Base-by-base conservation (phyloP, 1,140 invertebrate species). In the Anthonomus grandis region DNA sequence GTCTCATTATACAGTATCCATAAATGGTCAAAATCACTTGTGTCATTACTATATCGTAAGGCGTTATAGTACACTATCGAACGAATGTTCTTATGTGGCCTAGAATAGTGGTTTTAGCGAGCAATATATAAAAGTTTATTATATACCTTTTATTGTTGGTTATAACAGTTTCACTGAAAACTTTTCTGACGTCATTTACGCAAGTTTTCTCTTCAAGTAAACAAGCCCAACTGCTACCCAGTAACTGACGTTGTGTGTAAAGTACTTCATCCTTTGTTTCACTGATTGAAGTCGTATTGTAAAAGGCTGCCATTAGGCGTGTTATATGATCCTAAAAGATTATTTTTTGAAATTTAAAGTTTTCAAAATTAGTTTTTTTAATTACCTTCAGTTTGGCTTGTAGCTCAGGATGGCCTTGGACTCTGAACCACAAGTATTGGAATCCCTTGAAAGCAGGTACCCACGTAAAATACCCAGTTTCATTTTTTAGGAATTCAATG, bases 381-480 rank as follows among this genome's bases (percentile, higher is more conserved):
- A n/a, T n/a, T n/a, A n/a, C n/a, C n/a, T n/a, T n/a, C n/a, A n/a
- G n/a, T n/a, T n/a, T n/a, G n/a, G n/a, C n/a, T n/a, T n/a, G n/a
- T n/a, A n/a, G n/a, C n/a, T n/a, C n/a, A n/a, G n/a, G n/a, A n/a
- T n/a, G n/a, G n/a, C n/a, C n/a, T n/a, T n/a, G n/a, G n/a, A n/a
- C n/a, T 23, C 21, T 23, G 2, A 23, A 6, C 21, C 31, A 6
- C 3, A 59, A 18, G 41, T 53, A 46, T 24, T 46, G 15, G 21
- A 59, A 53, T n/a, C 49, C 78, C 21, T 70, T 74, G 10, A 82
- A 74, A n/a, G 83, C 83, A 3, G 83, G 71, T 13, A 72, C 70
- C 86, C 86, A 88, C 2, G 85, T 82, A 31, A 82, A 74, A 46
- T 82, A 83, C 42, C 84, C 76, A 6, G 69, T 78, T 67, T 88